Percentiles rank a stretch among this genome's conserved stretches.
Evolutionary conservation across 2,888 invertebrate genomes (phyloP).

Genomic region (Apodemia hepburni): DNA sequence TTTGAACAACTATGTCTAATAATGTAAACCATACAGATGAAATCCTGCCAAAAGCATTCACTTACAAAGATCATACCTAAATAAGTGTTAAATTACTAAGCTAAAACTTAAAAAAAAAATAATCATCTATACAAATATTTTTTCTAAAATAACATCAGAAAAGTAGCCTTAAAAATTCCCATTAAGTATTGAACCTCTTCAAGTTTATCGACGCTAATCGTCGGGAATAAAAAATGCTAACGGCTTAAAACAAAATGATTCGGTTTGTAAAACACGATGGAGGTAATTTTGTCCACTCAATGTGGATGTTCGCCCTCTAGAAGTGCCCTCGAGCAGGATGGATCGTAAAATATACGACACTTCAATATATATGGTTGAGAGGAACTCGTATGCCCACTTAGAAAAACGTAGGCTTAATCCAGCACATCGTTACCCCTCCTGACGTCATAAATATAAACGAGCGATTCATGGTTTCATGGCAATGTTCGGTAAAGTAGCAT

Average conservation of each 20-base stretch:
- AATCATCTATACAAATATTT: background rate
- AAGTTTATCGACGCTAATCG: conserved; percentile 4
- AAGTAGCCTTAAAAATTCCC: background rate
- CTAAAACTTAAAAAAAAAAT: too few relatives aligned
- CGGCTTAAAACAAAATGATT: conserved; percentile 31
- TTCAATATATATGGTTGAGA: conserved; percentile 68
- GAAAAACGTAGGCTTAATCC: conserved; percentile 76
- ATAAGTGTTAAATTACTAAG: too few relatives aligned
- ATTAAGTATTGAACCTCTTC: background rate
- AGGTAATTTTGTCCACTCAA: conserved; percentile 69
- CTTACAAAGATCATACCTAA: too few relatives aligned
- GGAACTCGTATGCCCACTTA: conserved; percentile 70
- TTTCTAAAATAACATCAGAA: background rate
- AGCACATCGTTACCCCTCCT: conserved; percentile 56
- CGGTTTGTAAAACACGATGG: conserved; percentile 57
- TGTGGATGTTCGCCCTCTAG: conserved; percentile 54
- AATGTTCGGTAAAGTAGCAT: conserved; percentile 41
- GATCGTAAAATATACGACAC: conserved; percentile 76
- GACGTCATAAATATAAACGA: conserved; percentile 60
- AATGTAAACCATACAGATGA: too few relatives aligned
- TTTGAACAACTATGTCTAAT: too few relatives aligned
- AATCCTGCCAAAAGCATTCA: too few relatives aligned
- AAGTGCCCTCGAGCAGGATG: conserved; percentile 64
- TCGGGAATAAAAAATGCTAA: conserved; percentile 1
- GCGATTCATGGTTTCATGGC: conserved; percentile 65